Conservation (phyloP, 2,113 vertebrate species). For the Patagioenas fasciata region DNA sequence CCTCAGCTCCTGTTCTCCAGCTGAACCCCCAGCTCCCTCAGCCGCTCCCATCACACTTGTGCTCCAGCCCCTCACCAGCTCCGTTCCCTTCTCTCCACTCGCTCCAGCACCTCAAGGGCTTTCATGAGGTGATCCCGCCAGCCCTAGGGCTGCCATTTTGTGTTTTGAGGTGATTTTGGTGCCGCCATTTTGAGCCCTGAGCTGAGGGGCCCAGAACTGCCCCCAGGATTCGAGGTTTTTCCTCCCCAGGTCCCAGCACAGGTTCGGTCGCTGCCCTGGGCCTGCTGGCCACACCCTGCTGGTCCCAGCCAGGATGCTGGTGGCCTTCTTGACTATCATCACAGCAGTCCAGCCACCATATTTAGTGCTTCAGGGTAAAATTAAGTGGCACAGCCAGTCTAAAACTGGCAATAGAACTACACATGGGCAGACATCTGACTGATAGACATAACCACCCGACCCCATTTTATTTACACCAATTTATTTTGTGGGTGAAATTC, state of each 20-base stretch:
- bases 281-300: neutral
- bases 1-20: too few relatives aligned
- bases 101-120: too few relatives aligned
- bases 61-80: too few relatives aligned
- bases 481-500: neutral
- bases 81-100: too few relatives aligned
- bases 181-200: too few relatives aligned
- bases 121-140: too few relatives aligned
- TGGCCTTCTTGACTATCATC: neutral
- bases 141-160: too few relatives aligned
- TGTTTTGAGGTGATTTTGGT: too few relatives aligned
- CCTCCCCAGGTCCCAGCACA: neutral
- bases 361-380: neutral
- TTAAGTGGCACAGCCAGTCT: neutral
- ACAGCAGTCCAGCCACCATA: neutral
- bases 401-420: neutral
- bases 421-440: neutral
- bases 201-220: neutral
- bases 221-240: too few relatives aligned
- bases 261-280: too few relatives aligned
- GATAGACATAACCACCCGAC: neutral
- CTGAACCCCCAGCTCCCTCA: too few relatives aligned
- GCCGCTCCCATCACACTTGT: too few relatives aligned
- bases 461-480: rapidly evolving
- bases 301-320: neutral